Evolutionary conservation across 2,113 vertebrate species (phyloP).

Genomic region (Eleginops maclovinus): DNA sequence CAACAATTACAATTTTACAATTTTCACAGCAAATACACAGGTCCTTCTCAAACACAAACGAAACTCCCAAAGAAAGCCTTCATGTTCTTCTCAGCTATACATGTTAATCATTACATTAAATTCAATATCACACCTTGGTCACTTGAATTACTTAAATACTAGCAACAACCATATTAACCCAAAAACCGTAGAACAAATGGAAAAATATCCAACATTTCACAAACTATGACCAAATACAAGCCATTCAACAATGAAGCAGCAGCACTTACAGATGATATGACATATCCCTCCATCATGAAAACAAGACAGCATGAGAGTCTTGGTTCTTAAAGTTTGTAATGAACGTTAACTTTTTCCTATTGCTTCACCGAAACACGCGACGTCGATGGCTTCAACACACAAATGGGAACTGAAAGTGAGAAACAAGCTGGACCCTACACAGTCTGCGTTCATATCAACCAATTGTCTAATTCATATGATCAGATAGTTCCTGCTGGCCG

Average conservation of each 20-base stretch:
- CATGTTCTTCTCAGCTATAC: too few species aligned
- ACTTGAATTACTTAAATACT: background rate
- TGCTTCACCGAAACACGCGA: slow-evolving; percentile 57
- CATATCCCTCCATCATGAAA: slow-evolving; percentile 74
- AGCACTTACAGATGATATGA: slow-evolving; percentile 73
- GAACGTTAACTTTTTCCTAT: slow-evolving; percentile 53
- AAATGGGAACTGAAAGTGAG: slow-evolving; percentile 78
- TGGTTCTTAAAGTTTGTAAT: slow-evolving; percentile 36
- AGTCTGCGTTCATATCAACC: slow-evolving; percentile 43
- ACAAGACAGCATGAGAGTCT: slow-evolving; percentile 64
- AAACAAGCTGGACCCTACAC: slow-evolving; percentile 49
- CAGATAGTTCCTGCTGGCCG: slow-evolving; percentile 58
- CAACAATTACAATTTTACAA: too few species aligned
- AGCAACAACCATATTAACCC: background rate
- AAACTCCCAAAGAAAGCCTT: background rate
- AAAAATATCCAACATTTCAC: background rate
- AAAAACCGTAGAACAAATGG: background rate
- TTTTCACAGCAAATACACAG: slow-evolving; percentile 4
- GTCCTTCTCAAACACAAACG: background rate
- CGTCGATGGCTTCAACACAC: slow-evolving; percentile 52
- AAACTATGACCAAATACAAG: background rate
- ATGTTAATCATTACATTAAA: background rate
- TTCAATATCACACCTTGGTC: background rate
- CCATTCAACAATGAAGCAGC: slow-evolving; percentile 4
- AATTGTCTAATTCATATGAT: slow-evolving; percentile 45